These are phyloP conservation scores for Apteryx mantelli DNA, from an alignment of 2,113 vertebrate genomes.

Conservation along the genomic window DNA sequence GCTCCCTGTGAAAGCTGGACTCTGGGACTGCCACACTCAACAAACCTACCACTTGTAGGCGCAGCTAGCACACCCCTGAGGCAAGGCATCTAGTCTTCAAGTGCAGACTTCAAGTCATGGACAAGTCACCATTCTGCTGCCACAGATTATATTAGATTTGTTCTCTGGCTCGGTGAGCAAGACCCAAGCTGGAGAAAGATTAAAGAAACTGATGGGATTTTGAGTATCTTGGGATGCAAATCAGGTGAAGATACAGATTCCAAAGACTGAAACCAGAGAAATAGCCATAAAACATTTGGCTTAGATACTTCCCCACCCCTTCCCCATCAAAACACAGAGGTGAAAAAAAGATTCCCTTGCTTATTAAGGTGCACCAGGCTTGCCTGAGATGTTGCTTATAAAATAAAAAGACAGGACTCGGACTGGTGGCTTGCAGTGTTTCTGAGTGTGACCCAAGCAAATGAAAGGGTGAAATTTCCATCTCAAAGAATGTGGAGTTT, in stretches of 20 bases:
- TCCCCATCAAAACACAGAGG: too few relatives aligned
- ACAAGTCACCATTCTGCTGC: neutral
- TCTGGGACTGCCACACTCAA: neutral
- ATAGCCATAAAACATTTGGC: neutral
- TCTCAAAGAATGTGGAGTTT: neutral
- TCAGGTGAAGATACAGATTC: neutral
- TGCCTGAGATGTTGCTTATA: neutral
- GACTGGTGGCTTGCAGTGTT: neutral
- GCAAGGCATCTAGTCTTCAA: neutral
- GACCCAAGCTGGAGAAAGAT: neutral
- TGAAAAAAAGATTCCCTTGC: neutral
- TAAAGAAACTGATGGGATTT: neutral
- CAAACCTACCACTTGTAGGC: neutral
- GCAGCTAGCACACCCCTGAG: neutral
- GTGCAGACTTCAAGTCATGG: neutral
- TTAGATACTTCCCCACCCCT: too few relatives aligned
- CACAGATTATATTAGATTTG: neutral
- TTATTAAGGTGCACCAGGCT: neutral
- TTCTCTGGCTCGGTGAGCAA: neutral
- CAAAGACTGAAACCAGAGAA: neutral
- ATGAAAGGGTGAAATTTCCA: neutral
- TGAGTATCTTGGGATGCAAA: neutral
- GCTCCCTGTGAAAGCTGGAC: neutral
- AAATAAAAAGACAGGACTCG: neutral
- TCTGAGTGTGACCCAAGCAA: neutral